Evolutionary conservation across 1,140 invertebrate species (phyloP), one percentile per base, ranked within the genome.

Genomic region (Hyles vespertilio): DNA sequence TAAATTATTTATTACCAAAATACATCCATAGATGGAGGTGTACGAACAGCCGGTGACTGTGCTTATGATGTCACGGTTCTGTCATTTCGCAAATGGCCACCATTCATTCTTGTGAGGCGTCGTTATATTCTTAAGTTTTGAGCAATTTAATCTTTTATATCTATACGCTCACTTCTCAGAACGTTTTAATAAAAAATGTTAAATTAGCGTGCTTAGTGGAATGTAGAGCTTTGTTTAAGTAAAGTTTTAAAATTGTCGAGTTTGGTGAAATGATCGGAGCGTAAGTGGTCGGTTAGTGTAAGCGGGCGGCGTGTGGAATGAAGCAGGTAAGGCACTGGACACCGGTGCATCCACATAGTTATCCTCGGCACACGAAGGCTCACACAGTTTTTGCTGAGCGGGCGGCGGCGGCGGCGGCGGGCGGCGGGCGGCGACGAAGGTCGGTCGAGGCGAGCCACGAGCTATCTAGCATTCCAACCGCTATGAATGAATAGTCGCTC

Each of bases 401-500:
- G 65, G 49, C 60, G 62, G 2, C 22, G 22, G 22, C 22, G 22
- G 22, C 22, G 22, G 22, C 22, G 0, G 22, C 22, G 22, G 22
- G 22, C 22, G 22, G 22, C 69, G 61, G 65, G 51, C 60, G 54
- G 57, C 70, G 63, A 62, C 79, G 82, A 86, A 87, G 82, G 84
- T 84, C 84, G 79, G 65, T 73, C 79, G 79, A 79, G 76, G 72
- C 81, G 70, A 77, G 70, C 80, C 77, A 79, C 82, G 76, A 78
- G 76, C 70, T 67, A 71, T 84, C 81, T 86, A 87, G 81, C 81
- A 84, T 86, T 81, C 81, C 81, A 74, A 69, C 70, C 77, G 71
- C 80, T 86, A 88, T 88, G 85, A 88, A 88, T 88, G 85, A 88
- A 86, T 88, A 86, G 83, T 82, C 61, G 78, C 72, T 67, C 67